Evolutionary conservation across 2,797 vertebrate species (phyloP).

Genomic region (Stomatorhinus walkeri): DNA sequence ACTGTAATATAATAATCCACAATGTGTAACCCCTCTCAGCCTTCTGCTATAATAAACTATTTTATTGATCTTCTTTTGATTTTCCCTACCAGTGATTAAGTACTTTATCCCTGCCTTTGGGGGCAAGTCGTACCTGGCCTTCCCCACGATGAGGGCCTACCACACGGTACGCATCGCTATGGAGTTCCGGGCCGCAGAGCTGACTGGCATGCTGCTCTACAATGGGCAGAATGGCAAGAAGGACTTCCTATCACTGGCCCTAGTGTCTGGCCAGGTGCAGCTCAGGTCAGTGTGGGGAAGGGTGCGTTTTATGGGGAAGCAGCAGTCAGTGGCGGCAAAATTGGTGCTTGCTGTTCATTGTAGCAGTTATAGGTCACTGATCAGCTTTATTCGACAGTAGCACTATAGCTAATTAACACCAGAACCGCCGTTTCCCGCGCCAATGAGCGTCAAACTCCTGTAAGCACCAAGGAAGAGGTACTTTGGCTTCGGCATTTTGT

Average conservation of each 20-base stretch:
- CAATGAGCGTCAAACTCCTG: not conserved
- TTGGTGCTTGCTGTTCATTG: not conserved
- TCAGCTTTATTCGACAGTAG: not conserved
- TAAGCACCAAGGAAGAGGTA: not conserved
- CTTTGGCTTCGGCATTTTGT: not conserved
- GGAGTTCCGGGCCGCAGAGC: constrained; percentile 81
- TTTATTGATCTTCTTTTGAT: not conserved
- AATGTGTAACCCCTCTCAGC: not conserved
- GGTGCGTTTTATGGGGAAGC: constrained; percentile 37
- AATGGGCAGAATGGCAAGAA: constrained; percentile 81
- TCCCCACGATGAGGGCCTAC: constrained; percentile 83
- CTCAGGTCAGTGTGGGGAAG: constrained; percentile 65
- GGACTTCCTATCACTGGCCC: constrained; percentile 85
- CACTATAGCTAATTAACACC: not conserved
- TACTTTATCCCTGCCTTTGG: constrained; percentile 81
- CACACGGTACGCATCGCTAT: constrained; percentile 89
- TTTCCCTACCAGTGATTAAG: constrained; percentile 61
- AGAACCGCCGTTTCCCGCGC: not conserved
- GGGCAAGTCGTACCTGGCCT: constrained; percentile 85
- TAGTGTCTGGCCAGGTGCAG: constrained; percentile 78
- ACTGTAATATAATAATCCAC: not conserved
- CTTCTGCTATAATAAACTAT: not conserved
- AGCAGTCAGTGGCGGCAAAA: not conserved
- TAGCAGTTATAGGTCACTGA: not conserved
- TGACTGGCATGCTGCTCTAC: constrained; percentile 79